A percentile compares a stretch with the other conserved stretches of the same genome.
phyloP scores from a whole-genome alignment of 64 coral and sea anemone genomes.

The Dendronephthya gigantea region DNA sequence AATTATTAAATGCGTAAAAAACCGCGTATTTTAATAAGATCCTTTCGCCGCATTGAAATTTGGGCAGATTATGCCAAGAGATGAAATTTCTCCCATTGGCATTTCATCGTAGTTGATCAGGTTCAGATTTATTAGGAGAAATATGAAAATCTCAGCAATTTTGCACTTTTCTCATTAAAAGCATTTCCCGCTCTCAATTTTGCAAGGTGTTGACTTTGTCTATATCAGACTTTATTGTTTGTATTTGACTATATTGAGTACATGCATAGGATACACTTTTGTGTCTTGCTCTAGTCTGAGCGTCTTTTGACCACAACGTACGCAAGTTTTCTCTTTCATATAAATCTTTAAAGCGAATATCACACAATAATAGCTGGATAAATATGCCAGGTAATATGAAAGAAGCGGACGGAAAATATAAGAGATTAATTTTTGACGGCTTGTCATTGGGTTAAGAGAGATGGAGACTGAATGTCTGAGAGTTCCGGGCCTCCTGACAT shows the following conservation, averaged over 20 bases:
- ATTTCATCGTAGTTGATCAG: too few species aligned
- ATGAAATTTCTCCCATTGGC: too few species aligned
- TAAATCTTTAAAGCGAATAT: background rate
- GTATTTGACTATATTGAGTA: too few species aligned
- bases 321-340: background rate
- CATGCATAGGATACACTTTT: background rate
- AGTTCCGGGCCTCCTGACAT: background rate
- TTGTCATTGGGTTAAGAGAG: constrained; percentile 1
- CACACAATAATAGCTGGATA: background rate
- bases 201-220: too few species aligned
- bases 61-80: too few species aligned
- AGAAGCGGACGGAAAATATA: background rate
- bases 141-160: too few species aligned
- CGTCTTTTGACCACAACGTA: background rate
- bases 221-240: background rate
- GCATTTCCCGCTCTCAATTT: too few species aligned
- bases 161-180: too few species aligned
- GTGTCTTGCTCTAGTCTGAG: background rate
- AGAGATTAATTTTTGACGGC: constrained; percentile 6
- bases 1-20: too few species aligned
- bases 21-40: too few species aligned
- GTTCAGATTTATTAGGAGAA: too few species aligned
- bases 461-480: constrained; percentile 12
- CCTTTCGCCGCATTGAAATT: too few species aligned
- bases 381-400: background rate